A percentile compares a stretch with the other conserved stretches of the same genome.
These are phyloP conservation scores for Thaumetopoea pityocampa DNA, from an alignment of 1,140 invertebrate genomes.

Conservation along the genomic window DNA sequence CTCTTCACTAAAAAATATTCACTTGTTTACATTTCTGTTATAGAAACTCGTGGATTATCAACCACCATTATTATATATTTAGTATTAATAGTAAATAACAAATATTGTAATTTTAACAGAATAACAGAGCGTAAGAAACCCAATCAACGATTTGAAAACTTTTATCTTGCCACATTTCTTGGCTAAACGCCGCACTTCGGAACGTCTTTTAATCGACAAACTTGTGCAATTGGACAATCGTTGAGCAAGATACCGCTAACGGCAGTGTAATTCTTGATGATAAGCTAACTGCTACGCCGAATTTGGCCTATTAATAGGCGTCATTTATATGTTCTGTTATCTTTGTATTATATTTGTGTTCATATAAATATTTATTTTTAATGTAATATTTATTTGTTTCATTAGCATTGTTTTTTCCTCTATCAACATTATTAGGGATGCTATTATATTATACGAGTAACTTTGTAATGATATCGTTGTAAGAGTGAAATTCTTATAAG, in stretches of 20 bases:
- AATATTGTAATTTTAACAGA: not conserved
- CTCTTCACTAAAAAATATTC: too few relatives aligned
- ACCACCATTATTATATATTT: too few relatives aligned
- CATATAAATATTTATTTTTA: not conserved
- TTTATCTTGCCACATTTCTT: constrained; percentile 30
- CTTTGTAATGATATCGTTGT: too few relatives aligned
- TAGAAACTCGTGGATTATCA: too few relatives aligned
- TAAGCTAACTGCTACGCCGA: constrained; percentile 22
- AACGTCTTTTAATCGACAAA: constrained; percentile 35
- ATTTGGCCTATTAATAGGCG: constrained; percentile 19
- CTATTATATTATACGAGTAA: too few relatives aligned
- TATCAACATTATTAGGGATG: not conserved
- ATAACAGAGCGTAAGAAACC: constrained; percentile 6
- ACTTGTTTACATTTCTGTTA: too few relatives aligned
- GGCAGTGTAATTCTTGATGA: constrained; percentile 26
- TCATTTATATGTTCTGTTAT: constrained; percentile 13
- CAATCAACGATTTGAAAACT: constrained; percentile 22
- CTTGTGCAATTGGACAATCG: constrained; percentile 40
- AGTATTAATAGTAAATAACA: too few relatives aligned
- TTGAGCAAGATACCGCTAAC: constrained; percentile 19
- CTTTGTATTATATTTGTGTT: constrained; percentile 8
- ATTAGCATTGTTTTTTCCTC: not conserved
- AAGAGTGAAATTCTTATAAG: too few relatives aligned
- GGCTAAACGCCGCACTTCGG: constrained; percentile 26
- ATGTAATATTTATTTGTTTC: not conserved